Percentiles rank a stretch among this genome's conserved stretches.
phyloP scores from a whole-genome alignment of 2,888 invertebrate species.

The Pycnomerus fuliginosus region DNA sequence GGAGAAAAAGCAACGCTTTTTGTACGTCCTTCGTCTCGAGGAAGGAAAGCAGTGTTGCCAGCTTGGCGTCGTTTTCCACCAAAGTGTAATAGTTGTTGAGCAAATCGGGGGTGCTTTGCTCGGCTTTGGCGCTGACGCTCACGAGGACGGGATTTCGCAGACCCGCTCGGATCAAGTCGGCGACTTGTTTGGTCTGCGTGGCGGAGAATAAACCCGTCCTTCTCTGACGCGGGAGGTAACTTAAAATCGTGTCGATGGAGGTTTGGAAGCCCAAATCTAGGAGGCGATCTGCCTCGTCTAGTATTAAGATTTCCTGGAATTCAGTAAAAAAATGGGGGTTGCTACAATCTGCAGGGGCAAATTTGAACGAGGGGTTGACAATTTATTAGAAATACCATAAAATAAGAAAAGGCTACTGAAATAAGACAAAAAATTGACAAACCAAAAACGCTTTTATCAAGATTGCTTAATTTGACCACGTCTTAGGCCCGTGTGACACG shows the following conservation, averaged over 20 bases:
- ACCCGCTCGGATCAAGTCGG: conserved; percentile 89
- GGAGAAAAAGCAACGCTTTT: conserved; percentile 84
- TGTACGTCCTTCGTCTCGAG: conserved; percentile 62
- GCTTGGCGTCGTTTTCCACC: conserved; percentile 74
- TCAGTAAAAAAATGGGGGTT: conserved; percentile 2
- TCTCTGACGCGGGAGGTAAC: conserved; percentile 87
- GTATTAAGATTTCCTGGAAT: conserved; percentile 80
- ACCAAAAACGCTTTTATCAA: too few species aligned
- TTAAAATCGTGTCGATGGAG: conserved; percentile 83
- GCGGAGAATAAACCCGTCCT: conserved; percentile 98
- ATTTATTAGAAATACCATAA: too few species aligned
- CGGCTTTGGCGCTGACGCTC: conserved; percentile 83
- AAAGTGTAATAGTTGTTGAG: conserved; percentile 79
- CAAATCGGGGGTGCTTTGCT: conserved; percentile 69
- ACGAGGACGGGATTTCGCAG: conserved; percentile 90
- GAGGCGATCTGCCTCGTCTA: conserved; percentile 96
- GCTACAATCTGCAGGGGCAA: too few species aligned
- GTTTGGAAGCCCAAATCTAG: conserved; percentile 89
- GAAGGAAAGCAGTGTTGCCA: conserved; percentile 77
- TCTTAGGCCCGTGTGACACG: too few species aligned
- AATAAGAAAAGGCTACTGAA: too few species aligned
- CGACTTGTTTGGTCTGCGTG: conserved; percentile 93
- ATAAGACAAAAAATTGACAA: too few species aligned
- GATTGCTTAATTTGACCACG: too few species aligned
- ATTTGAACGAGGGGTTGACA: too few species aligned